Percentiles rank a stretch among this genome's conserved stretches.
These are phyloP conservation scores for Bruchidius siliquastri DNA, from an alignment of 2,888 invertebrate genomes.

Conservation along the genomic window DNA sequence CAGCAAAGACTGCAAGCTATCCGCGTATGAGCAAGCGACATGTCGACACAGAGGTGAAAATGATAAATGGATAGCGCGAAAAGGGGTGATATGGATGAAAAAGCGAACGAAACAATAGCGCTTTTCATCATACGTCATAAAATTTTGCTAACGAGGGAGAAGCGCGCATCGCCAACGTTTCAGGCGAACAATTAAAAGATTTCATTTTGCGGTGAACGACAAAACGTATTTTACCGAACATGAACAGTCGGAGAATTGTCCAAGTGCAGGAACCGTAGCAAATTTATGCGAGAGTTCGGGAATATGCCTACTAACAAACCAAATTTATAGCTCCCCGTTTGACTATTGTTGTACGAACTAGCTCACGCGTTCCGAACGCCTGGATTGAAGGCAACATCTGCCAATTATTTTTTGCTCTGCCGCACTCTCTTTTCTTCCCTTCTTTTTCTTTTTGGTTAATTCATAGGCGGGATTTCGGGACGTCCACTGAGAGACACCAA, in stretches of 20 bases:
- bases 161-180: background rate
- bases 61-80: background rate
- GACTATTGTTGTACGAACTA: conserved; percentile 14
- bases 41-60: background rate
- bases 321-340: conserved; percentile 44
- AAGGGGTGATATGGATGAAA: background rate
- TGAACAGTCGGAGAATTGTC: conserved; percentile 30
- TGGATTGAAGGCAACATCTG: background rate
- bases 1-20: background rate
- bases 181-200: background rate
- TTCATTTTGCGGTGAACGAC: background rate
- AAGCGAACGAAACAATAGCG: background rate
- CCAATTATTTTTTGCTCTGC: background rate
- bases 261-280: conserved; percentile 35
- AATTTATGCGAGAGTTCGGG: conserved; percentile 41
- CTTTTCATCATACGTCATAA: background rate
- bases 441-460: background rate
- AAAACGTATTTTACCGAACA: conserved; percentile 27
- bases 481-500: background rate
- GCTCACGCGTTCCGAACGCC: background rate
- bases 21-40: background rate
- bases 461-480: background rate
- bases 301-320: conserved; percentile 41
- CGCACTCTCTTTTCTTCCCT: background rate
- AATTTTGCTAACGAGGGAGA: background rate